Conservation (phyloP, 2,888 invertebrate genomes). For the Eristalis pertinax region DNA sequence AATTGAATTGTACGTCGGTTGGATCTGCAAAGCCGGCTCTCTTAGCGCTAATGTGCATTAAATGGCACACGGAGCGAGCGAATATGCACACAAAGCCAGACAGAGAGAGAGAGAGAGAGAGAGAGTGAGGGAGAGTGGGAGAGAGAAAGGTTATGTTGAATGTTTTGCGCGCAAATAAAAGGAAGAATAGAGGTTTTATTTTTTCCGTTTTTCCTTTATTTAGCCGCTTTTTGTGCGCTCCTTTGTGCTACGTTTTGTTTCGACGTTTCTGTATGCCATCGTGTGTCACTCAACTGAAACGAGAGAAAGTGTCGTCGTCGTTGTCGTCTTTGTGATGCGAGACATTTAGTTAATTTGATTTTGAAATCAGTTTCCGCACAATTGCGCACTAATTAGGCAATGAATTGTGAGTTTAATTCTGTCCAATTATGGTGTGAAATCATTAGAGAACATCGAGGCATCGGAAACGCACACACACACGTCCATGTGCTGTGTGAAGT, state of each 20-base stretch:
- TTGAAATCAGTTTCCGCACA: conserved; percentile 55
- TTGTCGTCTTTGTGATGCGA: conserved; percentile 17
- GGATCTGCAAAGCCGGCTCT: not conserved
- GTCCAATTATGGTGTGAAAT: conserved; percentile 27
- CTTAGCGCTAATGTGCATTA: conserved; percentile 16
- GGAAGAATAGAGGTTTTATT: not conserved
- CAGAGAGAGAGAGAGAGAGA: not conserved
- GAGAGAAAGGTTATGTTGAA: not conserved
- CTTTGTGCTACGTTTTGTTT: not conserved
- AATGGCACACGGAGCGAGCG: conserved; percentile 18
- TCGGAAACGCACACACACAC: not conserved
- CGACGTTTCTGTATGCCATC: not conserved
- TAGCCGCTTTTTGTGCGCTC: not conserved
- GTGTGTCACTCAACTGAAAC: conserved; percentile 42
- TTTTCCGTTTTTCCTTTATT: not conserved
- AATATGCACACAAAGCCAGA: not conserved
- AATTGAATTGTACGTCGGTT: conserved; percentile 33
- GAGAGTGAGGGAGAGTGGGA: no score
- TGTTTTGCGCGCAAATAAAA: conserved; percentile 5
- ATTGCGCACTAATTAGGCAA: conserved; percentile 56
- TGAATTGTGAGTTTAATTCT: conserved; percentile 30
- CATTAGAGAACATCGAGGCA: not conserved
- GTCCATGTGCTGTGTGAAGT: not conserved
- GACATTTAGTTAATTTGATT: conserved; percentile 52
- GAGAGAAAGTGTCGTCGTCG: conserved; percentile 43